phyloP scores from a whole-genome alignment of 1,140 invertebrate species.

The Heliconius eleuchia region DNA sequence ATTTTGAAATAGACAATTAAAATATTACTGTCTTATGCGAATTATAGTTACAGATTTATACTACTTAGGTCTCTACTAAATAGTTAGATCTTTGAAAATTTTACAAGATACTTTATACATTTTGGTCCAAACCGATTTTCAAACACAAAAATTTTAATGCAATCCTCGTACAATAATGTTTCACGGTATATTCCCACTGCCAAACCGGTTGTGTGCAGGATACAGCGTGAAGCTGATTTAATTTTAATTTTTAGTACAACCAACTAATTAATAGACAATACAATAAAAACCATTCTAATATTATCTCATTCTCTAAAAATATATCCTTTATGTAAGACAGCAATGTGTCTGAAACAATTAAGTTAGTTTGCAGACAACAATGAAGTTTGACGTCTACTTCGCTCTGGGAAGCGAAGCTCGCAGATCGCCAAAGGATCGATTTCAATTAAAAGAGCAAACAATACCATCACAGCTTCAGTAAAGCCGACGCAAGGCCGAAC shows the following conservation, averaged over 20 bases:
- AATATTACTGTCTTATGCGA: not conserved
- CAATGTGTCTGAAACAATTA: constrained; percentile 3
- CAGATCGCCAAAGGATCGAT: constrained; percentile 51
- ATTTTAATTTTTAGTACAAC: too few relatives aligned
- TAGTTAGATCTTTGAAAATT: not conserved
- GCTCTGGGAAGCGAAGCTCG: constrained; percentile 18
- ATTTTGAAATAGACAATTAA: not conserved
- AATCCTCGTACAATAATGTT: too few relatives aligned
- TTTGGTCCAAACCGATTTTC: too few relatives aligned
- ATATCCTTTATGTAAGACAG: not conserved
- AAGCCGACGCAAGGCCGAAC: constrained; percentile 34
- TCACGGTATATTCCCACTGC: too few relatives aligned
- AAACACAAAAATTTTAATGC: too few relatives aligned
- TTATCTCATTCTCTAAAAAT: constrained; percentile 2
- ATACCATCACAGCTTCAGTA: constrained; percentile 34
- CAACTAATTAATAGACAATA: too few relatives aligned
- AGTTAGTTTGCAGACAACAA: constrained; percentile 15
- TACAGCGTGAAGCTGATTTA: too few relatives aligned
- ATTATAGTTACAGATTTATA: not conserved
- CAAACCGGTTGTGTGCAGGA: too few relatives aligned
- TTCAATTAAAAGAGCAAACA: constrained; percentile 64
- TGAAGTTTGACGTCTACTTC: constrained; percentile 14
- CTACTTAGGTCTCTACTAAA: not conserved
- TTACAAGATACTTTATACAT: too few relatives aligned
- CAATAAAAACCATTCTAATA: too few relatives aligned